phyloP scores from a whole-genome alignment of 2,888 invertebrate species.

The Oasisia sp. region DNA sequence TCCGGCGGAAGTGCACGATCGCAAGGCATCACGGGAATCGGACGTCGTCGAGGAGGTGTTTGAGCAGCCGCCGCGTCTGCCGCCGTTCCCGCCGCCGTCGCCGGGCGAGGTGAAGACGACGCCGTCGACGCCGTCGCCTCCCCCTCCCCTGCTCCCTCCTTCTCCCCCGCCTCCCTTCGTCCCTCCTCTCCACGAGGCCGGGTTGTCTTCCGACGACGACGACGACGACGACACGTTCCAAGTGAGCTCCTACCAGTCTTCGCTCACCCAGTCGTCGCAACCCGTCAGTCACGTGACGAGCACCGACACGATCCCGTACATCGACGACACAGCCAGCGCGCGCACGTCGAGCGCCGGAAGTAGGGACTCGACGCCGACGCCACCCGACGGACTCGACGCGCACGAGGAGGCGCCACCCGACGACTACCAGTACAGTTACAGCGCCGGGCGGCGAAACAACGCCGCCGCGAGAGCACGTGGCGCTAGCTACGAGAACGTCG shows the following conservation, averaged over 20 bases:
- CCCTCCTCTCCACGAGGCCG: neutral
- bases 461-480: neutral
- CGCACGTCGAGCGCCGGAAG: neutral
- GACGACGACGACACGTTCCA: neutral
- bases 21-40: neutral
- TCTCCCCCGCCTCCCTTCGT: neutral
- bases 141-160: neutral
- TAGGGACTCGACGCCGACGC: neutral
- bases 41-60: neutral
- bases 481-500: constrained; percentile 6
- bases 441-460: neutral
- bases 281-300: neutral
- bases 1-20: neutral
- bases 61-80: neutral
- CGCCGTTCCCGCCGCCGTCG: constrained; percentile 4
- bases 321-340: neutral
- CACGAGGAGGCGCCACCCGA: neutral
- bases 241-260: neutral
- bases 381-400: neutral
- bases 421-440: neutral
- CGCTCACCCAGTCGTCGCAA: neutral
- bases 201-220: neutral
- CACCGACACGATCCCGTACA: constrained; percentile 10
- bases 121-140: neutral
- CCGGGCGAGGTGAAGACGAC: neutral